Evolutionary conservation across 2,797 vertebrate genomes (phyloP).

Genomic region (Helostoma temminkii): DNA sequence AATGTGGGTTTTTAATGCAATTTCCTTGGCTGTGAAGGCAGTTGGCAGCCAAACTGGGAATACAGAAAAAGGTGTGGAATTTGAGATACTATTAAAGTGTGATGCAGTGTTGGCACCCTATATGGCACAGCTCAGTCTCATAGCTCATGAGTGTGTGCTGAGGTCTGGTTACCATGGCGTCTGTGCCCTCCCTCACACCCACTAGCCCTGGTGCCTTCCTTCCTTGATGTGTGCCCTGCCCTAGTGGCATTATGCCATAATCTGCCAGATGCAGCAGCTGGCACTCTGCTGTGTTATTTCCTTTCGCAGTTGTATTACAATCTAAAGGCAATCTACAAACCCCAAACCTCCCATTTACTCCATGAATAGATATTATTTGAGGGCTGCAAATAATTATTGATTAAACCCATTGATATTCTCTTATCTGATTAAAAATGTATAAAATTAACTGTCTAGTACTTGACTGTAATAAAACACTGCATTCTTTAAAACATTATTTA

Average conservation of each 20-base stretch:
- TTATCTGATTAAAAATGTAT: neutral
- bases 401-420: neutral
- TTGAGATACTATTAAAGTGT: slow-evolving; percentile 29
- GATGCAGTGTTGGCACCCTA: slow-evolving; percentile 32
- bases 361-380: neutral
- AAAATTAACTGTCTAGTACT: neutral
- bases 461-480: neutral
- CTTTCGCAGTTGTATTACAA: slow-evolving; percentile 26
- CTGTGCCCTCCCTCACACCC: slow-evolving; percentile 61
- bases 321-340: slow-evolving; percentile 20
- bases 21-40: slow-evolving; percentile 1
- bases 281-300: slow-evolving; percentile 30
- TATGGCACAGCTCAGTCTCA: slow-evolving; percentile 52
- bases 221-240: slow-evolving; percentile 49
- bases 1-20: neutral
- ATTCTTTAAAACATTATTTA: slow-evolving; percentile 22
- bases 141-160: slow-evolving; percentile 51
- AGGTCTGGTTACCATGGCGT: slow-evolving; percentile 74
- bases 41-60: slow-evolving; percentile 12
- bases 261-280: slow-evolving; percentile 72
- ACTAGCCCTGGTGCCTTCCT: slow-evolving; percentile 58
- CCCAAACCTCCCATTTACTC: neutral
- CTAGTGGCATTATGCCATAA: slow-evolving; percentile 57
- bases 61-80: slow-evolving; percentile 29
- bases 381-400: neutral